Evolutionary conservation across 2,113 vertebrate species (phyloP).

Genomic region (Carlito syrichta): DNA sequence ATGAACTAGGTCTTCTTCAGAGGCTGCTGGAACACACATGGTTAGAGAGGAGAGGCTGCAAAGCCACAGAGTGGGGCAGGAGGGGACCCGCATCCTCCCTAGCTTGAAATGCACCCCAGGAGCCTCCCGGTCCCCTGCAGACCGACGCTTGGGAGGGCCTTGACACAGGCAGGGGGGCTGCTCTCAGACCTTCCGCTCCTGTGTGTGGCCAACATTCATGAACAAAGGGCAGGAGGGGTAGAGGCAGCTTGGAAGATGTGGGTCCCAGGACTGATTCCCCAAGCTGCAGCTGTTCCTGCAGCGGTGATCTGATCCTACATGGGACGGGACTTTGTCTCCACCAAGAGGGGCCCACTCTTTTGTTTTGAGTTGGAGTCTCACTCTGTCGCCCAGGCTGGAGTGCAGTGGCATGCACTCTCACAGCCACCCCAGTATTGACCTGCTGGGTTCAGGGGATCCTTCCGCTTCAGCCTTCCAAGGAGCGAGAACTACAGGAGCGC

Average conservation of each 20-base stretch:
- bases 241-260: background rate
- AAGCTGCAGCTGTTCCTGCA: background rate
- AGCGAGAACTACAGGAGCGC: too few species aligned
- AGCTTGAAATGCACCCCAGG: too few species aligned
- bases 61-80: background rate
- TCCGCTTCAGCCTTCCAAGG: too few species aligned
- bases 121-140: background rate
- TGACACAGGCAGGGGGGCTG: background rate
- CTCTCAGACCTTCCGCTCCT: background rate
- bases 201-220: background rate
- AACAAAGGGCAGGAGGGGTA: background rate
- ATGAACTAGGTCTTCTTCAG: background rate
- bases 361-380: background rate
- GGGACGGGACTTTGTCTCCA: background rate
- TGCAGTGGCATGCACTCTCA: too few species aligned
- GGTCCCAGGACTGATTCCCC: rapidly evolving
- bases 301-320: background rate
- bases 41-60: background rate
- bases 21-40: background rate
- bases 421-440: too few species aligned
- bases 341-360: rapidly evolving
- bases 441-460: too few species aligned
- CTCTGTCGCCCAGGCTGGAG: too few species aligned
- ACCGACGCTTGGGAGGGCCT: background rate
- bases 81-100: background rate